These are phyloP conservation scores for Brevimyrus niger DNA, from an alignment of 2,113 vertebrate species.

Conservation along the genomic window DNA sequence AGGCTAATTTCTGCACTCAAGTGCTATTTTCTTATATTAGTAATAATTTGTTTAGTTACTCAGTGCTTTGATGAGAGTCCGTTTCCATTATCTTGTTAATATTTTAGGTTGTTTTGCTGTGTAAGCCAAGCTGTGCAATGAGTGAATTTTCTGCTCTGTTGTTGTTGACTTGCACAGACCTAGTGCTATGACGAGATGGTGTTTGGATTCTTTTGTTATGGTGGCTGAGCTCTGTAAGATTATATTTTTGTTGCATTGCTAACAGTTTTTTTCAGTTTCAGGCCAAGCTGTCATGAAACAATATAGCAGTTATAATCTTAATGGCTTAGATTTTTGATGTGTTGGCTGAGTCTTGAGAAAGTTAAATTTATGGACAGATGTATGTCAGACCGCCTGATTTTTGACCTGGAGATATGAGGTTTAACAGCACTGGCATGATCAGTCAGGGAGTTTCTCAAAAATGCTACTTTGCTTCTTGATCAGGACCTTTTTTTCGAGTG, in stretches of 20 bases:
- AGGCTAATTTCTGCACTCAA: neutral
- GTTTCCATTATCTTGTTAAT: neutral
- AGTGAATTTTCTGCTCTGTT: neutral
- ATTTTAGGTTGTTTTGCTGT: neutral
- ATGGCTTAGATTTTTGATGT: neutral
- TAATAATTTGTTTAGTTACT: neutral
- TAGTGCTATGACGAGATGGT: neutral
- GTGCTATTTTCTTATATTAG: neutral
- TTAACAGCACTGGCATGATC: neutral
- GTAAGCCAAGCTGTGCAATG: neutral
- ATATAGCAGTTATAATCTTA: neutral
- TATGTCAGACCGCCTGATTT: neutral
- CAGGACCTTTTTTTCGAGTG: neutral
- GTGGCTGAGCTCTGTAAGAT: neutral
- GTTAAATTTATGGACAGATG: neutral
- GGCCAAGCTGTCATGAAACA: neutral
- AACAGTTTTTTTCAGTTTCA: neutral
- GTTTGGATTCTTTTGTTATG: neutral
- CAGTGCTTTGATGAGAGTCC: neutral
- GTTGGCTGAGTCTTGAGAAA: neutral
- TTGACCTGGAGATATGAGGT: neutral
- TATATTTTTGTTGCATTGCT: neutral
- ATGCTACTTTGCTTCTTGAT: neutral
- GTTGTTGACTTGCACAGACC: neutral
- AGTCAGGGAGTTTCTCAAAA: neutral